A percentile compares a stretch with the other conserved stretches of the same genome.
These are phyloP conservation scores for Poecilia wingei DNA, from an alignment of 2,797 vertebrate genomes.

Conservation along the genomic window DNA sequence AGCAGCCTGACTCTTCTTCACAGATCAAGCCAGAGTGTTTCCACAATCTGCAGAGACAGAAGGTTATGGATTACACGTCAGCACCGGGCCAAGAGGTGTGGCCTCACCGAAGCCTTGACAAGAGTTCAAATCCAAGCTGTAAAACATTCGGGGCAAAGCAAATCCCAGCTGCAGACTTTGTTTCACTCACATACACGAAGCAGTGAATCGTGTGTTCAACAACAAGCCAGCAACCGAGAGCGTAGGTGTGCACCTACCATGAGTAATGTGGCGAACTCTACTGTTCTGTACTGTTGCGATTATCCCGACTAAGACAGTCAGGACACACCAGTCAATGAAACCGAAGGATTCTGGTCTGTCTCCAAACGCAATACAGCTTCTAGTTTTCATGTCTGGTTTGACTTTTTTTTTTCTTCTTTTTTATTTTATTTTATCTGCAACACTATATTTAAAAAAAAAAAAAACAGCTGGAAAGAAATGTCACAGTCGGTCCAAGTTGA, in stretches of 20 bases:
- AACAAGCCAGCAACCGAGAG: constrained; percentile 9
- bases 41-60: constrained; percentile 34
- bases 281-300: constrained; percentile 9
- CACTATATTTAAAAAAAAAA: background rate
- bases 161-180: constrained; percentile 42
- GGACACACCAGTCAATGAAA: constrained; percentile 26
- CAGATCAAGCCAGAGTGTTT: constrained; percentile 31
- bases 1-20: constrained; percentile 25
- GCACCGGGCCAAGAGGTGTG: constrained; percentile 35
- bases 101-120: constrained; percentile 33
- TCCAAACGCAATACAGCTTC: constrained; percentile 22
- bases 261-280: constrained; percentile 21
- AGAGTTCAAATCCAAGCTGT: constrained; percentile 36
- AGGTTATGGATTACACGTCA: constrained; percentile 48
- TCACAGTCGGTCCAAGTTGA: background rate
- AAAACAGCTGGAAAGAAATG: background rate
- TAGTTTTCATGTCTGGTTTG: constrained; percentile 12
- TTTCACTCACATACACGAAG: constrained; percentile 33
- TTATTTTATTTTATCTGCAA: no score
- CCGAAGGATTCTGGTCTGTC: constrained; percentile 6
- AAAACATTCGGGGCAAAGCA: constrained; percentile 51
- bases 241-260: constrained; percentile 2
- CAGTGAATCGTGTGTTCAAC: constrained; percentile 2
- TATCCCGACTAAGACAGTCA: constrained; percentile 4
- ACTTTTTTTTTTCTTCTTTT: background rate